Conservation (phyloP, 2,797 vertebrate genomes). For the Naso thynnoides region DNA sequence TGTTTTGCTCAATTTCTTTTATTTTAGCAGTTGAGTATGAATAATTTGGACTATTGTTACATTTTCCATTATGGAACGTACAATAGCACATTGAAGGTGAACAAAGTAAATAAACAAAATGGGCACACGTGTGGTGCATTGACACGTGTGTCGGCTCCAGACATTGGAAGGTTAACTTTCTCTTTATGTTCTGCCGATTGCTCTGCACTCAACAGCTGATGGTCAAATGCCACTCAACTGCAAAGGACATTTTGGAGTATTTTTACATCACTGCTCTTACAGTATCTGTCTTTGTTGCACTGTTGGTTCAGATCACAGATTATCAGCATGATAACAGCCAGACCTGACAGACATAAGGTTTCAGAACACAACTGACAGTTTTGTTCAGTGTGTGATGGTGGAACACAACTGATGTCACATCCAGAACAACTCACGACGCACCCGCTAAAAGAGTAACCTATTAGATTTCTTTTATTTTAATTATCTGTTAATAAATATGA, state of each 20-base stretch:
- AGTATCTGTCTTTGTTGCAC: neutral
- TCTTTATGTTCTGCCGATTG: slow-evolving; percentile 1
- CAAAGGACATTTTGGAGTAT: neutral
- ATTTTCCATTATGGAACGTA: slow-evolving; percentile 6
- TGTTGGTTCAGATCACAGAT: neutral
- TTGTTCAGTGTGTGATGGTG: too few relatives aligned
- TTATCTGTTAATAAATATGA: too few relatives aligned
- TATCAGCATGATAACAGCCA: neutral
- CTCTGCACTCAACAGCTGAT: neutral
- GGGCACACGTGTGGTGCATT: neutral
- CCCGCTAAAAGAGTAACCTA: too few relatives aligned
- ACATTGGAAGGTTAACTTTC: slow-evolving; percentile 24
- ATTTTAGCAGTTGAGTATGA: slow-evolving; percentile 11
- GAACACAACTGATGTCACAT: too few relatives aligned
- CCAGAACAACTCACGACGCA: too few relatives aligned
- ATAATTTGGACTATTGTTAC: neutral
- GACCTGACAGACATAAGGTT: neutral
- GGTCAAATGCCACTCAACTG: neutral
- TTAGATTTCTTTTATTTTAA: too few relatives aligned
- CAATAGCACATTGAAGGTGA: neutral
- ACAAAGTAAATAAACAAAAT: neutral
- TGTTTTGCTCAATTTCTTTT: neutral
- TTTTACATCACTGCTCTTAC: neutral
- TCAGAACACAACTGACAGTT: too few relatives aligned
- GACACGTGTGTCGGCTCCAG: neutral